These are phyloP conservation scores for Dicentrarchus labrax DNA, from an alignment of 2,113 vertebrate species.

Conservation along the genomic window DNA sequence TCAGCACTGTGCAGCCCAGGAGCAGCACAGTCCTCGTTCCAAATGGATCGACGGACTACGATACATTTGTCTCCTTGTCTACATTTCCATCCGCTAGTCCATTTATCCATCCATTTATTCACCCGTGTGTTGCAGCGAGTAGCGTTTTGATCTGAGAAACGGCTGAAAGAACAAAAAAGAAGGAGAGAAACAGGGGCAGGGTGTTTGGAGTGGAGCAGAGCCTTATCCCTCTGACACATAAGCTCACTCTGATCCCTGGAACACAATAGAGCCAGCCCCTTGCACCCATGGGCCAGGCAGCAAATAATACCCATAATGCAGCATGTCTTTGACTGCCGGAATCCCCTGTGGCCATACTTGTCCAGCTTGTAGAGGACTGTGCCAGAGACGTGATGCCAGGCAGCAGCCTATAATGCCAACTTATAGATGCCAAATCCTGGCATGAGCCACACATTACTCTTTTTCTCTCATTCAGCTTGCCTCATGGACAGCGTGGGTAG, in stretches of 20 bases:
- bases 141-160: slow-evolving; percentile 51
- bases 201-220: slow-evolving; percentile 61
- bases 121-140: slow-evolving; percentile 29
- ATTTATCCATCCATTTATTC: slow-evolving; percentile 55
- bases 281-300: slow-evolving; percentile 68
- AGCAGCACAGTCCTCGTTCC: slow-evolving; percentile 23
- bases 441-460: slow-evolving; percentile 20
- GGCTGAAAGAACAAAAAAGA: slow-evolving; percentile 54
- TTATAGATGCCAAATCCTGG: slow-evolving; percentile 56
- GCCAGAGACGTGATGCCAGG: slow-evolving; percentile 68
- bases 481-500: slow-evolving; percentile 3
- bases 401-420: slow-evolving; percentile 43
- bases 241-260: slow-evolving; percentile 74
- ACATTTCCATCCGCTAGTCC: slow-evolving; percentile 49
- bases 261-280: slow-evolving; percentile 66
- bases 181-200: slow-evolving; percentile 25
- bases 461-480: not conserved
- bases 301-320: slow-evolving; percentile 78
- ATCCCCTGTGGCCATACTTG: slow-evolving; percentile 64
- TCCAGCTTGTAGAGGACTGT: slow-evolving; percentile 65
- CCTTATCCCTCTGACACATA: slow-evolving; percentile 70
- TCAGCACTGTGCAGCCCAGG: slow-evolving; percentile 47
- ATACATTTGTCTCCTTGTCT: slow-evolving; percentile 63
- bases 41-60: slow-evolving; percentile 51
- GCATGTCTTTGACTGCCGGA: slow-evolving; percentile 75